Evolutionary conservation across 2,888 invertebrate species (phyloP), one percentile per base, ranked within the genome.

Genomic region (Cremastinae sp.): DNA sequence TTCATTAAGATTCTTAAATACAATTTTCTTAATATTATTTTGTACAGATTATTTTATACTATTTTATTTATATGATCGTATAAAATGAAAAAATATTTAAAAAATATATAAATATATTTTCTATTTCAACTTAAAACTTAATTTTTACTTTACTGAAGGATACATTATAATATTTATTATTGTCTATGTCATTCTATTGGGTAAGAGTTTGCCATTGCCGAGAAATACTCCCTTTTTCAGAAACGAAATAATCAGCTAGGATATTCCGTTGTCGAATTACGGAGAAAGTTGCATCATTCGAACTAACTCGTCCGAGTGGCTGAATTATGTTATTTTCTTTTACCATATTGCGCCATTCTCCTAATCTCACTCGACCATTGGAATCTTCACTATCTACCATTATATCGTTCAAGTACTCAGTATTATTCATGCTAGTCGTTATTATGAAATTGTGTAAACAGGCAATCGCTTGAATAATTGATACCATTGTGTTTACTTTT

Each of bases 391-490:
- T 10, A 51, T 51, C 51, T 51, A 20, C 28, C 54, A 54, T 54
- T 9, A 9, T 9, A 9, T 51, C 51, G 20, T 51, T 51, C 51
- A 51, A 51, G 28, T 28, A 28, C 9, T 34, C 28, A 7, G 54
- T 12, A 9, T 54, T 54, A 8, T 34, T 34, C 34, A 54, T 5
- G 36, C 36, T 54, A 9, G 28, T 51, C 20, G 51, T 51, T 51
- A 54, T 54, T 54, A 54, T 36, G 36, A 54, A 54, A 56, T 56
- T 38, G 18, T 56, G 56, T 38, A 56, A 16, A 18, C 56, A 56
- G 10, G 38, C 38, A 18, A 16, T 36, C 8, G 56, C 56, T 56
- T 56, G 3, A 16, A 56, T 18, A 56, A 56, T 56, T 56, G 36
- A 5, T 38, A 18, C 38, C 16, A n/a, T 38, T 38, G 56, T 56